Evolutionary conservation across 2,888 invertebrate genomes (phyloP).

Genomic region (Silvanus unidentatus): DNA sequence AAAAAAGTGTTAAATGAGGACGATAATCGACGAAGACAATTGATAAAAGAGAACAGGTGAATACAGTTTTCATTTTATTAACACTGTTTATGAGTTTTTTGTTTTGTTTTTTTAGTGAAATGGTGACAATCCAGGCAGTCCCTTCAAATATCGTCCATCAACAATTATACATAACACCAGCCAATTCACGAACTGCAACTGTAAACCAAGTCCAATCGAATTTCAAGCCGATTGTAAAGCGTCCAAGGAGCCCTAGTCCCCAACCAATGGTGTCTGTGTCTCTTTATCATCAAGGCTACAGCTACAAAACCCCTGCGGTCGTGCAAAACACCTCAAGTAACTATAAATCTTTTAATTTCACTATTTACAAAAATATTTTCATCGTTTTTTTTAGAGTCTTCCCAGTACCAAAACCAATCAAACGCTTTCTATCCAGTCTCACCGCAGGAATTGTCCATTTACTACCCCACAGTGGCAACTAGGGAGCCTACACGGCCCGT

Average conservation of each 20-base stretch:
- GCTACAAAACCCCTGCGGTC: conserved; percentile 50
- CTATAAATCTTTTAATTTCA: too few relatives aligned
- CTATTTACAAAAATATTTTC: too few relatives aligned
- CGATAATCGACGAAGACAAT: conserved; percentile 74
- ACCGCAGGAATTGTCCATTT: conserved; percentile 47
- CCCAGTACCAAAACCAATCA: conserved; percentile 48
- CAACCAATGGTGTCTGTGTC: conserved; percentile 48
- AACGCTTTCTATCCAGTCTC: conserved; percentile 50
- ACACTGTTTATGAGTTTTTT: too few relatives aligned
- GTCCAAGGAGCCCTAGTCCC: conserved; percentile 61
- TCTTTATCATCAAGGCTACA: conserved; percentile 51
- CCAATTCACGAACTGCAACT: conserved; percentile 30
- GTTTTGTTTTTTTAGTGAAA: conserved; percentile 47
- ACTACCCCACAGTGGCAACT: conserved; percentile 33
- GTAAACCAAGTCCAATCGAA: conserved; percentile 29
- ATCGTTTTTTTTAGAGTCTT: conserved; percentile 50
- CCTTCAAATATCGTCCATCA: conserved; percentile 56
- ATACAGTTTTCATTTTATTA: neutral
- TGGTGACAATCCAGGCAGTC: conserved; percentile 55
- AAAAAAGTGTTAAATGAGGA: conserved; percentile 96
- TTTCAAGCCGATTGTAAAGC: conserved; percentile 51
- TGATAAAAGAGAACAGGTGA: conserved; percentile 58
- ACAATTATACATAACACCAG: conserved; percentile 59
- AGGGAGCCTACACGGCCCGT: conserved; percentile 38
- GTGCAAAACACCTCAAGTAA: conserved; percentile 58